These are phyloP conservation scores for Chrysopa pallens DNA, from an alignment of 1,140 invertebrate species.

Conservation along the genomic window DNA sequence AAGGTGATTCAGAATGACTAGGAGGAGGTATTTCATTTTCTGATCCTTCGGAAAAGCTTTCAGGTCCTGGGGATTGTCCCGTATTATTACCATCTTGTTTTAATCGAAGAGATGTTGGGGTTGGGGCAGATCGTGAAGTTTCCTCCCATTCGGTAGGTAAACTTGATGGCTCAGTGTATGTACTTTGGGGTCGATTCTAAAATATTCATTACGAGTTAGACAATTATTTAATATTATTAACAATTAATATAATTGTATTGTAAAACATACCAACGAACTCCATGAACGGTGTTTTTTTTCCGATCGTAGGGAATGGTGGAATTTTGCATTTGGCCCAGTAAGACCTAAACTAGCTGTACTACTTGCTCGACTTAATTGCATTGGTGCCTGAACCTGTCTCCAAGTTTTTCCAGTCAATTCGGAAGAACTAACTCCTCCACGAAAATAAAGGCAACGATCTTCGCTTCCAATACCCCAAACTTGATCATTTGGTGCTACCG, in stretches of 20 bases:
- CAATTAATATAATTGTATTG: conserved; percentile 1
- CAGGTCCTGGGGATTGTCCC: conserved; percentile 13
- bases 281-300: conserved; percentile 20
- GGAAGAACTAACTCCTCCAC: conserved; percentile 52
- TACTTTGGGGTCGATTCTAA: conserved; percentile 29
- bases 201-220: background rate
- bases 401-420: conserved; percentile 79
- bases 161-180: conserved; percentile 21
- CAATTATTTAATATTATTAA: conserved; percentile 3
- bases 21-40: conserved; percentile 10
- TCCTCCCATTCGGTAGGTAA: conserved; percentile 32
- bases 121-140: conserved; percentile 37
- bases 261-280: conserved; percentile 23
- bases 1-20: background rate
- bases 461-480: conserved; percentile 49
- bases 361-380: conserved; percentile 60
- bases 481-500: conserved; percentile 76
- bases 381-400: conserved; percentile 53
- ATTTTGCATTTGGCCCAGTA: conserved; percentile 16
- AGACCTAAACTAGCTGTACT: conserved; percentile 43
- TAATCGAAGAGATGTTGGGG: conserved; percentile 18
- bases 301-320: conserved; percentile 29
- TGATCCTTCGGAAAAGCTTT: conserved; percentile 19
- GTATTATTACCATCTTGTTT: conserved; percentile 12
- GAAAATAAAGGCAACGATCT: conserved; percentile 58